phyloP scores from a whole-genome alignment of 2,797 vertebrate genomes.

The Acrossocheilus fasciatus region DNA sequence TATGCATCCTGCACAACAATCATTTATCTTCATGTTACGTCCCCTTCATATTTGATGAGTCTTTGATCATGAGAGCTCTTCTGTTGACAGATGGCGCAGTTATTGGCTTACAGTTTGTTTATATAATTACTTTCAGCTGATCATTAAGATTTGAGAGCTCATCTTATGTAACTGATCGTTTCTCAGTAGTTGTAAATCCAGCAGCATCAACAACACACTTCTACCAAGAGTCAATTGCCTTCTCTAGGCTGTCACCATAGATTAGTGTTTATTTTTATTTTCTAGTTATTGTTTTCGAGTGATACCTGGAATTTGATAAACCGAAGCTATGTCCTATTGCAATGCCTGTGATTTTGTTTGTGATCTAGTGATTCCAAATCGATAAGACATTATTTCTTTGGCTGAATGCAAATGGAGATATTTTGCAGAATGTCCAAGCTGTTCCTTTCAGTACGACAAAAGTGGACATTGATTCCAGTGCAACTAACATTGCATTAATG shows the following conservation, averaged over 20 bases:
- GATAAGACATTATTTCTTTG: not conserved
- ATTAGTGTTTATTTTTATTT: not conserved
- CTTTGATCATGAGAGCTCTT: not conserved
- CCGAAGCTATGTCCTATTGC: not conserved
- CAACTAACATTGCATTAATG: not conserved
- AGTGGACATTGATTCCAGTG: not conserved
- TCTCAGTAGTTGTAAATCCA: not conserved
- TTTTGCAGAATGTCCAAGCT: not conserved
- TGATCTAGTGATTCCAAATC: conserved; percentile 1
- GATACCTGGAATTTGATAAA: not conserved
- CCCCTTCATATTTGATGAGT: not conserved
- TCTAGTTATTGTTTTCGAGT: not conserved
- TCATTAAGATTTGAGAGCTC: conserved; percentile 9
- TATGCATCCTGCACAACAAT: not conserved
- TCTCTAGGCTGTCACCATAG: not conserved
- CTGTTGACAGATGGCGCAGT: conserved; percentile 30
- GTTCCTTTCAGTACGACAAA: not conserved
- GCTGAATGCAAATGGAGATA: not conserved
- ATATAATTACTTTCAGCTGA: conserved; percentile 31
- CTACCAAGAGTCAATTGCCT: not conserved
- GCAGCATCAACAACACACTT: not conserved
- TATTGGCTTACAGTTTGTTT: conserved; percentile 33
- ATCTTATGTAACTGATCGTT: conserved; percentile 14
- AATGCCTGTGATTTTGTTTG: not conserved
- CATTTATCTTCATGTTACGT: not conserved